Base-by-base conservation (phyloP, 2,888 invertebrate genomes). In the Epinotia brunnichana region DNA sequence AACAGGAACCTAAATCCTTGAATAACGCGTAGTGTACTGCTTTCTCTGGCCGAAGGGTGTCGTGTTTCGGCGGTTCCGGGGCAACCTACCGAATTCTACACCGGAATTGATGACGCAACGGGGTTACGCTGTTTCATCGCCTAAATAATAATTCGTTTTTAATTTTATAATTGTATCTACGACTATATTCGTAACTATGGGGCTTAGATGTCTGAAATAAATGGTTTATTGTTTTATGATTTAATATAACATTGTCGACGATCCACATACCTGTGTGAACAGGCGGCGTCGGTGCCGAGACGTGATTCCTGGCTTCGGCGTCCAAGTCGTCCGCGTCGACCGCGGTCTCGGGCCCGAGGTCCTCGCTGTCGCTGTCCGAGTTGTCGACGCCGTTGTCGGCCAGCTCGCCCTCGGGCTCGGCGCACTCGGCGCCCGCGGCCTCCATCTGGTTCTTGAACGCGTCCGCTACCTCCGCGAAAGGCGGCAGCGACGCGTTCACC, bases 341-440 rank as follows among this genome's bases (percentile, higher is more conserved):
- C 76, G 96, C 95, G 0, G 96, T 96, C 90, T 96, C 96, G 0
- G 96, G 96, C 3, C 96, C 96, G 77, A 96, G 94, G 86, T 96
- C 96, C 75, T 95, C 95, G 79, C 95, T 95, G 79, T 95, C 95
- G 77, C 94, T 94, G 80, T 94, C 90, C 3, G 91, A 91, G 78
- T 88, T 83, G 76, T 92, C 91, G 24, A 92, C 88, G 73, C 86
- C 92, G 76, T 91, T 91, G 83, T 87, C 88, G 59, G 75, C 80
- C 19, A 77, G 78, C 35, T 81, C 82, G 13, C 79, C 84, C 69
- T 79, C 87, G 63, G 79, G 78, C 70, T 80, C 87, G 59, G 87
- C 83, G 74, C 85, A 82, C 54, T 82, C 86, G 76, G 88, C 90
- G 83, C 87, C 83, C 68, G 82, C 84, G 62, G 84, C 84, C 77